phyloP scores from a whole-genome alignment of 2,888 invertebrate genomes.

The Sinodicranocentrus sp. region DNA sequence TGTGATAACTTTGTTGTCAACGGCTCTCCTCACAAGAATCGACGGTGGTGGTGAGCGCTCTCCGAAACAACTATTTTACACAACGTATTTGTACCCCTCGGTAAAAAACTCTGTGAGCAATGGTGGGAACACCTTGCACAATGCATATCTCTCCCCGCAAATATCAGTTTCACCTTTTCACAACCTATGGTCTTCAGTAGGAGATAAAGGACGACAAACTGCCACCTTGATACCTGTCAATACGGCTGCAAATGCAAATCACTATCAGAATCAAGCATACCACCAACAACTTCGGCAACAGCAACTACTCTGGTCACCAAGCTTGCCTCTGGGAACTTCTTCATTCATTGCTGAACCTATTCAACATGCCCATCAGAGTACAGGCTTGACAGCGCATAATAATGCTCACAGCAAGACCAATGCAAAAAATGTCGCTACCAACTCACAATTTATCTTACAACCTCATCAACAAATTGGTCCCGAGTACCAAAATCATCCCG shows the following conservation, averaged over 20 bases:
- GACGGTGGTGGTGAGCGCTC: constrained; percentile 59
- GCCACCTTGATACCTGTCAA: constrained; percentile 57
- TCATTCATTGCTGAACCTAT: constrained; percentile 11
- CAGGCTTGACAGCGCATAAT: constrained; percentile 49
- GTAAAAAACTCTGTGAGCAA: constrained; percentile 21
- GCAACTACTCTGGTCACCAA: constrained; percentile 64
- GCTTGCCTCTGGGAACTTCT: constrained; percentile 60
- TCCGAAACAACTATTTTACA: constrained; percentile 64
- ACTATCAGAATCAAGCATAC: constrained; percentile 14
- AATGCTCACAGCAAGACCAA: constrained; percentile 47
- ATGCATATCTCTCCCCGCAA: constrained; percentile 53
- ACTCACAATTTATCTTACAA: constrained; percentile 57
- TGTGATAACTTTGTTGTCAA: constrained; percentile 63
- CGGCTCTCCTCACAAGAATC: constrained; percentile 46
- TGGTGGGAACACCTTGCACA: constrained; percentile 1
- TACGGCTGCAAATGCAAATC: constrained; percentile 42
- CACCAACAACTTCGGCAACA: constrained; percentile 62
- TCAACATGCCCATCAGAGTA: constrained; percentile 32
- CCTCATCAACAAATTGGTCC: constrained; percentile 60
- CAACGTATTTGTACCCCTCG: constrained; percentile 60
- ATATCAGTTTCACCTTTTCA: constrained; percentile 57
- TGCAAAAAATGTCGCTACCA: constrained; percentile 49
- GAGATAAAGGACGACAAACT: constrained; percentile 62
- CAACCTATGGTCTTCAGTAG: constrained; percentile 57
- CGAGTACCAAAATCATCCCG: constrained; percentile 52